phyloP scores from a whole-genome alignment of 2,888 invertebrate species.

The Oscheius sp. region DNA sequence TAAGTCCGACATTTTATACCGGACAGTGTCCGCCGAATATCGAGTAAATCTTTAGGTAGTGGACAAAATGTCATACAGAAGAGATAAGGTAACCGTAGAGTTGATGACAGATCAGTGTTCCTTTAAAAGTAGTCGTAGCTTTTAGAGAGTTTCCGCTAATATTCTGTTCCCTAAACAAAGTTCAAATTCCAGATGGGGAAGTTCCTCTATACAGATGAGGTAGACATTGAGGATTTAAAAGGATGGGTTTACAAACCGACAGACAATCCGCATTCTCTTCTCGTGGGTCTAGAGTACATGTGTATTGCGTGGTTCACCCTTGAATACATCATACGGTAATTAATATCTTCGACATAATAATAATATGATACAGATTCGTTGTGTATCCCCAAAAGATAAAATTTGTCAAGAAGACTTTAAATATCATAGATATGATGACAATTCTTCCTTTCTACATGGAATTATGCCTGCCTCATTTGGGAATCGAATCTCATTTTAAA shows the following conservation, averaged over 20 bases:
- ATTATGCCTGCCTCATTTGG: conserved; percentile 61
- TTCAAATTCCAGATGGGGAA: conserved; percentile 29
- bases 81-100: conserved; percentile 21
- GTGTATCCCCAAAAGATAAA: conserved; percentile 62
- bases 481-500: conserved; percentile 66
- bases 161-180: too few species aligned
- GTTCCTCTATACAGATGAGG: conserved; percentile 36
- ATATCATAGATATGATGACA: conserved; percentile 71
- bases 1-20: conserved; percentile 9
- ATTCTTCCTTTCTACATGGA: conserved; percentile 72
- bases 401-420: conserved; percentile 65
- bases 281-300: conserved; percentile 67
- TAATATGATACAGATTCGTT: conserved; percentile 56
- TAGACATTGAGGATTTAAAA: conserved; percentile 42
- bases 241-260: conserved; percentile 62
- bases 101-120: neutral
- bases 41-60: neutral
- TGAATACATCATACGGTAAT: conserved; percentile 64
- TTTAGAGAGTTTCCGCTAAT: too few species aligned
- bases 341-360: neutral
- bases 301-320: conserved; percentile 73
- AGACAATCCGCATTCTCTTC: conserved; percentile 60
- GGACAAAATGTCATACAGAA: conserved; percentile 5
- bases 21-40: neutral
- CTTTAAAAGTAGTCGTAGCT: neutral